Conservation (phyloP, 2,113 vertebrate genomes). For the Pelodiscus sinensis region DNA sequence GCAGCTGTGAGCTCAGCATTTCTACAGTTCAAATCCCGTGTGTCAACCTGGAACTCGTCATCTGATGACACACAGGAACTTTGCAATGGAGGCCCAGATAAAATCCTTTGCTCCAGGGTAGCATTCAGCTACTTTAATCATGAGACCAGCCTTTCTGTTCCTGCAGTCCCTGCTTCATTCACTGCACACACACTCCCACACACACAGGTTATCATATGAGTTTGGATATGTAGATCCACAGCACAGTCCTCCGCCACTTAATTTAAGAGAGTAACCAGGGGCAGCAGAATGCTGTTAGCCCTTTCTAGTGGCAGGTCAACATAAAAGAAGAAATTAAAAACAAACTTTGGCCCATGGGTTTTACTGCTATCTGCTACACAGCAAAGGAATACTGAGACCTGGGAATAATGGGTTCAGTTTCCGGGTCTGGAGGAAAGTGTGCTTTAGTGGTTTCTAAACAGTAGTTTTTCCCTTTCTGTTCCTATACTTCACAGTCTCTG, state of each 20-base stretch:
- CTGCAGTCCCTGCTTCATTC: background rate
- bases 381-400: background rate
- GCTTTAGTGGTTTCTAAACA: background rate
- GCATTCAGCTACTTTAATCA: background rate
- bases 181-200: too few relatives aligned
- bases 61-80: background rate
- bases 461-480: background rate
- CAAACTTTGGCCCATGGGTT: background rate
- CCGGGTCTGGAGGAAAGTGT: background rate
- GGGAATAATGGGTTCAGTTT: background rate
- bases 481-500: background rate
- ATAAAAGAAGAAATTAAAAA: background rate
- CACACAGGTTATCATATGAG: background rate
- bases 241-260: background rate
- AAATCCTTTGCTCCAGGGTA: background rate
- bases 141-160: background rate
- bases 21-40: background rate
- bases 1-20: accelerated
- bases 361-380: background rate
- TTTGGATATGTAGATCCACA: background rate
- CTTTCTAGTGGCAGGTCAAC: background rate
- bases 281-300: background rate
- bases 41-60: background rate
- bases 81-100: background rate
- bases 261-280: background rate